Percentiles rank a stretch among this genome's conserved stretches.
Conservation (phyloP, 2,113 vertebrate genomes). For the Pteropus alecto region DNA sequence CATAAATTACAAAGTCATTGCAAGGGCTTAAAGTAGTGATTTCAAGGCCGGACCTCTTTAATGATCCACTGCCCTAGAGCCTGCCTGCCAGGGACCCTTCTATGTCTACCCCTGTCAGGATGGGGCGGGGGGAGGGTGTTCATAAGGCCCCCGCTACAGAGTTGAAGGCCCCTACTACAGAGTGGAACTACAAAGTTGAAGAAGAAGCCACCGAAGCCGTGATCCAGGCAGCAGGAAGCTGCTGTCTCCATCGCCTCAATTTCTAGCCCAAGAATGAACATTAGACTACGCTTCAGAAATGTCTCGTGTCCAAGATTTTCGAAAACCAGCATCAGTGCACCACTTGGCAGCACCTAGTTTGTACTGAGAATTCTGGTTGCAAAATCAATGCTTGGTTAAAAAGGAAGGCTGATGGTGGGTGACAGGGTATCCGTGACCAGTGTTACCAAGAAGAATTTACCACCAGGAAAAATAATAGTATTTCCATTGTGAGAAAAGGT, state of each 20-base stretch:
- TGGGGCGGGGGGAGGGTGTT: background rate
- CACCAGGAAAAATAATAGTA: background rate
- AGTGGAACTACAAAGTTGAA: background rate
- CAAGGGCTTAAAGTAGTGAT: background rate
- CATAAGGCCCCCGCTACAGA: background rate
- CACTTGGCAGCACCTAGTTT: background rate
- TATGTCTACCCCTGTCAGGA: background rate
- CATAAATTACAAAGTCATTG: background rate
- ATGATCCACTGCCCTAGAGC: background rate
- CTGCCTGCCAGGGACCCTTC: background rate
- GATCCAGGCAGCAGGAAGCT: background rate
- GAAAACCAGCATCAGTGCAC: background rate
- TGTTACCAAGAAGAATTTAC: background rate
- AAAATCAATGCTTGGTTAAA: background rate
- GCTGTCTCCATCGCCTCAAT: background rate
- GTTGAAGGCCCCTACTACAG: background rate
- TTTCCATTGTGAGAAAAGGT: background rate
- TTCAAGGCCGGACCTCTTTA: background rate
- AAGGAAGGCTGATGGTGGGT: background rate
- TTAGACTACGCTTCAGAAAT: background rate
- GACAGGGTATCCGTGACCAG: background rate
- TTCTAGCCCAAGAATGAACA: background rate
- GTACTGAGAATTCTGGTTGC: background rate
- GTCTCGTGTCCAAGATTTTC: background rate
- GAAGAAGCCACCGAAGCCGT: background rate